phyloP scores from a whole-genome alignment of 2,888 invertebrate genomes.

The Gerris lacustris region DNA sequence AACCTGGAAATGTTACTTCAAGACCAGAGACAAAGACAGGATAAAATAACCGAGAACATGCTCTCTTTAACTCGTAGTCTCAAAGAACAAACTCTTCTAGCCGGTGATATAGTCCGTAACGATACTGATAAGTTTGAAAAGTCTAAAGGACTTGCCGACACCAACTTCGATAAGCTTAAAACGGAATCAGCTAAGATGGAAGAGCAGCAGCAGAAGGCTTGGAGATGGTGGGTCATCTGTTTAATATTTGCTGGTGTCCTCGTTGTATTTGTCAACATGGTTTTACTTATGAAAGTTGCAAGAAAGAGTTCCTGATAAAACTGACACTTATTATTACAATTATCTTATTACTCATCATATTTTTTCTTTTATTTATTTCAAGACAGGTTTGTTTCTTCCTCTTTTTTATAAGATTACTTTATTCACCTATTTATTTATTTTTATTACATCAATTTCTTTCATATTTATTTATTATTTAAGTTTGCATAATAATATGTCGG shows the following conservation, averaged over 20 bases:
- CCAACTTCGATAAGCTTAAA: slow-evolving; percentile 2
- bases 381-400: too few species aligned
- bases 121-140: slow-evolving; percentile 5
- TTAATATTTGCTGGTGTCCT: neutral
- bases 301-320: neutral
- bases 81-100: slow-evolving; percentile 4
- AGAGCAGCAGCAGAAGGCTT: neutral
- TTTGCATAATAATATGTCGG: too few species aligned
- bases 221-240: neutral
- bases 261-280: slow-evolving; percentile 1
- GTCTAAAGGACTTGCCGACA: slow-evolving; percentile 3
- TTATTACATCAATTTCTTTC: too few species aligned
- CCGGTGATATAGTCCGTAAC: slow-evolving; percentile 5
- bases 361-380: too few species aligned
- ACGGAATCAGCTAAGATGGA: slow-evolving; percentile 3
- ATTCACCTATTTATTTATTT: too few species aligned
- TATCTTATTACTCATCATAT: too few species aligned
- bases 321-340: neutral
- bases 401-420: too few species aligned
- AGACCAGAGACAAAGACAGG: slow-evolving; percentile 4
- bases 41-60: slow-evolving; percentile 5
- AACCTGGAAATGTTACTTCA: neutral
- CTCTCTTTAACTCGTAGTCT: neutral
- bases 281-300: slow-evolving; percentile 7
- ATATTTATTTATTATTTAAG: too few species aligned